phyloP scores from a whole-genome alignment of 2,113 vertebrate species.

The Furnarius figulus region DNA sequence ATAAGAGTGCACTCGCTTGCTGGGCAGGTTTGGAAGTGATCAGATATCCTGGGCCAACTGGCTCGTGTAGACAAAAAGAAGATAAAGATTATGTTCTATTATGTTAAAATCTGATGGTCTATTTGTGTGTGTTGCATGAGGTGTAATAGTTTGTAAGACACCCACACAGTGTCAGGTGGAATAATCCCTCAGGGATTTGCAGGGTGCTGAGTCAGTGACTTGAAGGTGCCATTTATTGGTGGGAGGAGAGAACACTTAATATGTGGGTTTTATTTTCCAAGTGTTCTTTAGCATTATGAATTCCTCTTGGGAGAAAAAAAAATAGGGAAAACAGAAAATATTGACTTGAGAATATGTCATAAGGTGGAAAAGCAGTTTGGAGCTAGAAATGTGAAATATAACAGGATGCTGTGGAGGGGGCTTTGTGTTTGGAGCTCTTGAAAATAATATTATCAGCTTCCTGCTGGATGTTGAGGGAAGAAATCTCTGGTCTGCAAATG shows the following conservation, averaged over 20 bases:
- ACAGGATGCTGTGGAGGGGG: background rate
- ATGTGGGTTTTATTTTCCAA: background rate
- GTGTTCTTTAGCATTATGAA: background rate
- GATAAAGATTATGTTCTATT: background rate
- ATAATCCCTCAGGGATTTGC: background rate
- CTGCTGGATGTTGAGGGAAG: background rate
- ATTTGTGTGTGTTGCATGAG: background rate
- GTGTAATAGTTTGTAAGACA: background rate
- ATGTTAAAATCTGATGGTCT: background rate
- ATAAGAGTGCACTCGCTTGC: background rate
- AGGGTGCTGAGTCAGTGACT: background rate
- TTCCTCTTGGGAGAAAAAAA: background rate
- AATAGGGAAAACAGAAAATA: background rate
- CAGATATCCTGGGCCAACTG: background rate
- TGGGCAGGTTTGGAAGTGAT: background rate
- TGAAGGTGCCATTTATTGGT: background rate
- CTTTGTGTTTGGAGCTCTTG: background rate
- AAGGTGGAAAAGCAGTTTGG: background rate
- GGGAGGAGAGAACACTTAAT: background rate
- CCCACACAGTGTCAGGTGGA: background rate
- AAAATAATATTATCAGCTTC: background rate
- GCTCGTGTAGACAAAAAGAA: background rate
- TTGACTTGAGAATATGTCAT: background rate
- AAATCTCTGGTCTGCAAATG: background rate
- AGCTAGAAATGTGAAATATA: background rate